Evolutionary conservation across 2,888 invertebrate species (phyloP).

Genomic region (Teleiodes luculella): DNA sequence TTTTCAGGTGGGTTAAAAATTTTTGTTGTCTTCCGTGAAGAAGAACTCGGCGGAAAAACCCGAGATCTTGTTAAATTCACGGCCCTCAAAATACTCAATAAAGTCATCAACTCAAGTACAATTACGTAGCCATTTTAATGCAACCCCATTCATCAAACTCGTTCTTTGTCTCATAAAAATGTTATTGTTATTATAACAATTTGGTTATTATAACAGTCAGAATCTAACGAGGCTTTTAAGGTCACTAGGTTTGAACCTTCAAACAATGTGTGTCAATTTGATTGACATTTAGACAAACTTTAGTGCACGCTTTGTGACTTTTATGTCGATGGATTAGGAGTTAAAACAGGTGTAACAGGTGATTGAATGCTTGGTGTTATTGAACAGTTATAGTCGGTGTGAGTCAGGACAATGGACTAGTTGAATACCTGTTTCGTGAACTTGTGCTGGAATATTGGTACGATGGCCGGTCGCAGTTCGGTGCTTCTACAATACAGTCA

Average conservation of each 20-base stretch:
- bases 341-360: constrained; percentile 1
- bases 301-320: constrained; percentile 8
- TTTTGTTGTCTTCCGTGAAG: too few species aligned
- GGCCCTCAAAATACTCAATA: background rate
- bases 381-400: constrained; percentile 19
- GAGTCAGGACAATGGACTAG: constrained; percentile 28
- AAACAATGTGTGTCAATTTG: constrained; percentile 42
- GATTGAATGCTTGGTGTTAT: background rate
- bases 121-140: background rate
- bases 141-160: background rate
- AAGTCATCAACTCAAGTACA: background rate
- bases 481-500: background rate
- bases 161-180: background rate
- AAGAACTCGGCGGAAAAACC: too few species aligned
- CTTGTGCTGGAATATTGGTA: constrained; percentile 10
- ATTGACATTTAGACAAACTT: constrained; percentile 39
- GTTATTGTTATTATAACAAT: background rate
- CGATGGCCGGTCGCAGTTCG: constrained; percentile 1
- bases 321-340: constrained; percentile 20
- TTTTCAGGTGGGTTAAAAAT: too few species aligned
- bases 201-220: background rate
- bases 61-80: too few species aligned
- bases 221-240: constrained; percentile 30
- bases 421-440: constrained; percentile 27
- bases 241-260: constrained; percentile 26